Conservation (phyloP, 1,140 invertebrate species). For the Lepidurus packardi region DNA sequence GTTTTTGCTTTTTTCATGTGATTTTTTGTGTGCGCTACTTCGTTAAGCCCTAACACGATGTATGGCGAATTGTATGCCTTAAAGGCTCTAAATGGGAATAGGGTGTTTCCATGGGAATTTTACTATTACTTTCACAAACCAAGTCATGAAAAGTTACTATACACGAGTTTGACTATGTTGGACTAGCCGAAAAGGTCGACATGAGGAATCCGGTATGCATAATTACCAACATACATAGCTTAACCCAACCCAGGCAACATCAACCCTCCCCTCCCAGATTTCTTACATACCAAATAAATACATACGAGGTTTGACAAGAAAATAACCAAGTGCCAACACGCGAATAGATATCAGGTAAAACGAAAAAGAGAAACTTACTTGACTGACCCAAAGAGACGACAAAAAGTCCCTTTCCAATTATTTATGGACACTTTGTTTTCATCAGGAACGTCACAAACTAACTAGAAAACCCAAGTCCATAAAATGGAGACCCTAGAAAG, state of each 20-base stretch:
- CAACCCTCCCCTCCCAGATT: slow-evolving; percentile 13
- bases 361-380: neutral
- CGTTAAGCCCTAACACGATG: no score
- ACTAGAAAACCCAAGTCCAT: neutral
- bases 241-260: neutral
- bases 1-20: no score
- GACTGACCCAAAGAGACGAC: neutral
- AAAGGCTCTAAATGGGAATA: no score
- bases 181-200: no score
- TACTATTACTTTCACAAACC: no score
- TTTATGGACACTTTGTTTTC: neutral
- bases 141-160: no score
- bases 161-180: no score
- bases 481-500: neutral
- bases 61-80: no score
- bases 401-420: neutral
- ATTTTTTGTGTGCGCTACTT: no score
- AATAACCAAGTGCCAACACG: neutral
- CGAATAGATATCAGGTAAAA: neutral
- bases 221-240: neutral
- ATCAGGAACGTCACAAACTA: neutral
- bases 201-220: no score
- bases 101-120: no score
- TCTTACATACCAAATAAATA: neutral
- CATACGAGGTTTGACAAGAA: neutral